Conservation (phyloP, 2,888 invertebrate genomes). For the Hypsopygia costalis region DNA sequence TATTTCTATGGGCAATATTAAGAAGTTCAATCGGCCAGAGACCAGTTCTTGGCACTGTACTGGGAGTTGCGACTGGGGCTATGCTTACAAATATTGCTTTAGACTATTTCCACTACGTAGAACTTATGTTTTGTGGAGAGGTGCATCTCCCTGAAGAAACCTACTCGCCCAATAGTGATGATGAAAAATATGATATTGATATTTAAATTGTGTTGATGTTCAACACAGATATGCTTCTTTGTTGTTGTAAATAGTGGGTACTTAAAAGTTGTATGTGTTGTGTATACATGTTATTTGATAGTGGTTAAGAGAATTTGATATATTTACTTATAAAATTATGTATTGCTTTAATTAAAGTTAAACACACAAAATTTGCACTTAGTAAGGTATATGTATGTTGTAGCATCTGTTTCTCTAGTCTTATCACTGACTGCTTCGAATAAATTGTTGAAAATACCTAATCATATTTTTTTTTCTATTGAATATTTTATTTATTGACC, state of each 20-base stretch:
- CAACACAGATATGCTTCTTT: constrained; percentile 7
- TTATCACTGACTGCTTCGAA: constrained; percentile 30
- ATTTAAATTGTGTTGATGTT: constrained; percentile 33
- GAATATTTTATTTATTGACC: too few relatives aligned
- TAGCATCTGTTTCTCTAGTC: constrained; percentile 18
- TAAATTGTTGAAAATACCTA: constrained; percentile 24
- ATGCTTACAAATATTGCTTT: constrained; percentile 83
- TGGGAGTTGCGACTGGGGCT: constrained; percentile 86
- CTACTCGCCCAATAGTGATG: constrained; percentile 73
- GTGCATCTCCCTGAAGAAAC: constrained; percentile 68
- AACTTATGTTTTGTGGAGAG: constrained; percentile 78
- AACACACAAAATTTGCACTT: constrained; percentile 21
- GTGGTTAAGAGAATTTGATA: constrained; percentile 24
- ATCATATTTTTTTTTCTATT: too few relatives aligned
- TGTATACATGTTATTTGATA: constrained; percentile 30
- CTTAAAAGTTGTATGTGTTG: constrained; percentile 19
- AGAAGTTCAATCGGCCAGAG: constrained; percentile 88
- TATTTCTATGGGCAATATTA: constrained; percentile 92
- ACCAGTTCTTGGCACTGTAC: constrained; percentile 82
- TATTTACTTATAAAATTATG: neutral
- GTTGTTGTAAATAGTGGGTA: constrained; percentile 20
- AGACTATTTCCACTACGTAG: constrained; percentile 83
- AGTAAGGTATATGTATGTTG: constrained; percentile 17
- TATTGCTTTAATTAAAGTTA: constrained; percentile 8
- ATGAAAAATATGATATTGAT: constrained; percentile 77